A percentile compares a stretch with the other conserved stretches of the same genome.
These are phyloP conservation scores for Apotomis betuletana DNA, from an alignment of 2,888 invertebrate species.

Conservation along the genomic window DNA sequence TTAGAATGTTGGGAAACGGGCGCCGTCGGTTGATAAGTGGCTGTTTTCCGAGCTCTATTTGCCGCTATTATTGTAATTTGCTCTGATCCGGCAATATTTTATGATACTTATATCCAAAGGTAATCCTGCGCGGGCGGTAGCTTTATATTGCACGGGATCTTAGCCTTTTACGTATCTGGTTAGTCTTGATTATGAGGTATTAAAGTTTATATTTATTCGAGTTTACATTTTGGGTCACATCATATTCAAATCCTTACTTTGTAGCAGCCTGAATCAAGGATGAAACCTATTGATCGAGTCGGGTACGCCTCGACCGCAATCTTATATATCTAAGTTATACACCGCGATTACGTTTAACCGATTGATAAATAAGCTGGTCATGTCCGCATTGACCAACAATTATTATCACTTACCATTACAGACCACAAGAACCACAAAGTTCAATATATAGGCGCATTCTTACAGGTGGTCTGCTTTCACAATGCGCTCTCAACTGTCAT, in stretches of 20 bases:
- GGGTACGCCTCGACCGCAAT: too few species aligned
- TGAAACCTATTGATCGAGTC: too few species aligned
- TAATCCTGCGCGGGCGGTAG: constrained; percentile 30
- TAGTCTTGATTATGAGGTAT: constrained; percentile 3
- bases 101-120: constrained; percentile 30
- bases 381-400: constrained; percentile 17
- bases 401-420: constrained; percentile 16
- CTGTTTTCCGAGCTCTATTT: constrained; percentile 32
- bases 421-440: constrained; percentile 38
- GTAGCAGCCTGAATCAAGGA: neutral
- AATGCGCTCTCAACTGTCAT: constrained; percentile 51
- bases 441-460: constrained; percentile 36
- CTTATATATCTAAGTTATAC: neutral
- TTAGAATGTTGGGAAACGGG: constrained; percentile 29
- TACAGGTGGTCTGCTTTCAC: constrained; percentile 58
- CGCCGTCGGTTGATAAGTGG: constrained; percentile 27
- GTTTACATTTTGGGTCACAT: neutral
- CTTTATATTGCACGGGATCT: constrained; percentile 5
- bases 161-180: neutral
- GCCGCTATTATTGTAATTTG: constrained; percentile 42
- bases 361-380: neutral
- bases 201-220: constrained; percentile 3
- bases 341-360: neutral
- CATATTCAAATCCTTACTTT: neutral
- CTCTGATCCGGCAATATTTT: constrained; percentile 38